These are phyloP conservation scores for Raillietiella orientalis DNA, from an alignment of 2,888 invertebrate species.

Conservation along the genomic window DNA sequence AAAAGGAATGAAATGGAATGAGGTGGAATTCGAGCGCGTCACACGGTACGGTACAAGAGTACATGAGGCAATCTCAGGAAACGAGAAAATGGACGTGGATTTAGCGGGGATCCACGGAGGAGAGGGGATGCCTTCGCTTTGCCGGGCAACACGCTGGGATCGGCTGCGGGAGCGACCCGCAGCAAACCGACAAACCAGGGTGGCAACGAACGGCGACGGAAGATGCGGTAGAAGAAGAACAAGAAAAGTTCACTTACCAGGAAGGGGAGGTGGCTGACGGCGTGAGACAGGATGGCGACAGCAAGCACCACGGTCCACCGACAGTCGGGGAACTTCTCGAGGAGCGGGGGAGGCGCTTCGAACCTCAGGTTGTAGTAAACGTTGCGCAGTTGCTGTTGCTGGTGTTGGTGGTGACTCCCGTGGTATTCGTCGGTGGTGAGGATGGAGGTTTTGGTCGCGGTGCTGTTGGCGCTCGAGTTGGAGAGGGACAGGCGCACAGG, in stretches of 20 bases:
- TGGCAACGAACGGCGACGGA: slow-evolving; percentile 10
- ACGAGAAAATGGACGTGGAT: too few species aligned
- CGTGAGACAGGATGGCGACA: slow-evolving; percentile 21
- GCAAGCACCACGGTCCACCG: slow-evolving; percentile 14
- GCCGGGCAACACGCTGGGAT: too few species aligned
- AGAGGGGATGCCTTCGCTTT: too few species aligned
- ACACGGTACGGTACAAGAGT: too few species aligned
- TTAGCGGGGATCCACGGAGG: too few species aligned
- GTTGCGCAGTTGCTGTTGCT: slow-evolving; percentile 6
- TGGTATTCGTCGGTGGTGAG: too few species aligned
- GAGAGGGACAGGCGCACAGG: slow-evolving; percentile 8
- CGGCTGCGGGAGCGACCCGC: too few species aligned
- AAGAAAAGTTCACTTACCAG: slow-evolving; percentile 17
- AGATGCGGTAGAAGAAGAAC: slow-evolving; percentile 2
- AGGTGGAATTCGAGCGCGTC: too few species aligned
- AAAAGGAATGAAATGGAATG: too few species aligned
- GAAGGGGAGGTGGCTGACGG: slow-evolving; percentile 22
- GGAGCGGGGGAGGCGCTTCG: too few species aligned
- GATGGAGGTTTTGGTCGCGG: slow-evolving; percentile 6
- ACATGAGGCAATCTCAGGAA: too few species aligned
- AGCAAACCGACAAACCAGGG: slow-evolving; percentile 1
- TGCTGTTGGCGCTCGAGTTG: slow-evolving; percentile 9
- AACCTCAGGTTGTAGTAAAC: slow-evolving; percentile 9
- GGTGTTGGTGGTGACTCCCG: slow-evolving; percentile 6
- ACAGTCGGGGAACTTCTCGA: slow-evolving; percentile 7